Percentiles rank a stretch among this genome's conserved stretches.
Conservation (phyloP, 2,113 vertebrate genomes). For the Phoenicopterus ruber region DNA sequence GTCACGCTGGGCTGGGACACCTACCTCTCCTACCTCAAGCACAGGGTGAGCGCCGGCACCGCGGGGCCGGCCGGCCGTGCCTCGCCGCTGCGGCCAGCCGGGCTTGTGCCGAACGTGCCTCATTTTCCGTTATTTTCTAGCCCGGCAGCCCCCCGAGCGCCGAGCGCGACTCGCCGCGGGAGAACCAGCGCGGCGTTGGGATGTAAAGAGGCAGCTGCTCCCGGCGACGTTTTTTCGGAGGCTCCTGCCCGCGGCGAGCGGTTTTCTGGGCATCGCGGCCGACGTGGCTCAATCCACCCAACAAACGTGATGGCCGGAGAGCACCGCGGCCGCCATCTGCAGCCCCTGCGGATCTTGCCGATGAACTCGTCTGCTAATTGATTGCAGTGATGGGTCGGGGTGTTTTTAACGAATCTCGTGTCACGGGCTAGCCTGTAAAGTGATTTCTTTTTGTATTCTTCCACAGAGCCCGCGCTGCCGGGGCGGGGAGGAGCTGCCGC, state of each 20-base stretch:
- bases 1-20: constrained; percentile 92
- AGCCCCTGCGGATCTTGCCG: fast-evolving
- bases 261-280: fast-evolving
- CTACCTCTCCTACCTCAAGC: constrained; percentile 91
- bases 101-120: fast-evolving
- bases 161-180: fast-evolving
- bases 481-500: not conserved
- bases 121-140: not conserved
- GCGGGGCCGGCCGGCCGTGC: fast-evolving
- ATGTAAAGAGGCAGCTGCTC: not conserved
- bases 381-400: fast-evolving
- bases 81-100: fast-evolving
- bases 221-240: fast-evolving
- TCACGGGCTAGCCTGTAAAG: not conserved
- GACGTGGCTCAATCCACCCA: fast-evolving
- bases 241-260: fast-evolving
- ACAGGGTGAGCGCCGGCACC: constrained; percentile 75
- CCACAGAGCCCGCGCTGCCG: fast-evolving
- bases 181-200: fast-evolving
- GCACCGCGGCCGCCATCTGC: fast-evolving
- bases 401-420: not conserved
- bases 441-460: not conserved
- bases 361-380: not conserved
- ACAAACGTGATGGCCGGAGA: fast-evolving
- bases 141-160: fast-evolving